phyloP scores from a whole-genome alignment of 2,888 invertebrate species.

The Dicranocentrus wangi region DNA sequence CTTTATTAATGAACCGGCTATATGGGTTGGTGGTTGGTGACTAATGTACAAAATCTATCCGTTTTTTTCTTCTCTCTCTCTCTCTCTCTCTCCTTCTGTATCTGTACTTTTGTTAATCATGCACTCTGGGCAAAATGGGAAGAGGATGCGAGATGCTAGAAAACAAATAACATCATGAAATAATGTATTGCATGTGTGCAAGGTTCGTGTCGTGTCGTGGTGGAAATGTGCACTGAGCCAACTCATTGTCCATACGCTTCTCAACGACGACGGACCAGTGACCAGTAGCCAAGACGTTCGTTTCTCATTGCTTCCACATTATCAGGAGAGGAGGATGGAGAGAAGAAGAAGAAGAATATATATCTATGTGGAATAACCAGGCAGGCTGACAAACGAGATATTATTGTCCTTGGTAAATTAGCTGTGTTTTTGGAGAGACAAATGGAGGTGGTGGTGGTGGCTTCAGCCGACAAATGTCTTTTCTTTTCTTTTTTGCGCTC shows the following conservation, averaged over 20 bases:
- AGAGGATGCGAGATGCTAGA: no score
- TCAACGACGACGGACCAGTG: background rate
- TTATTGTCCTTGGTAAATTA: no score
- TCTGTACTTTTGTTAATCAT: background rate
- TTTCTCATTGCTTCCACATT: slow-evolving; percentile 26
- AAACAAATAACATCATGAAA: no score
- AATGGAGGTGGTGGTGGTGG: no score
- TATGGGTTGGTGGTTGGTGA: background rate
- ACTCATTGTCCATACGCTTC: slow-evolving; percentile 33
- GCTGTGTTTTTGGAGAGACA: no score
- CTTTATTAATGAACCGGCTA: slow-evolving; percentile 26
- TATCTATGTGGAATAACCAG: no score
- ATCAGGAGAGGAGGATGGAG: background rate
- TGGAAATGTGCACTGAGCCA: slow-evolving; percentile 41
- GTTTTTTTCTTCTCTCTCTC: background rate
- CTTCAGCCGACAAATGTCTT: no score
- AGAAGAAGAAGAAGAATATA: no score
- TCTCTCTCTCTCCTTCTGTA: no score
- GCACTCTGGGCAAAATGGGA: no score
- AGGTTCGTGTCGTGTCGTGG: slow-evolving; percentile 10
- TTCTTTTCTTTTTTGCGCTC: no score
- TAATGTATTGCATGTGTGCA: slow-evolving; percentile 24
- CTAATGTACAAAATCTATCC: background rate
- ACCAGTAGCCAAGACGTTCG: slow-evolving; percentile 12
- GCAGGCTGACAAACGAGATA: no score